Base-by-base conservation (phyloP, 2,113 vertebrate species). In the Cochlearius cochlearius region DNA sequence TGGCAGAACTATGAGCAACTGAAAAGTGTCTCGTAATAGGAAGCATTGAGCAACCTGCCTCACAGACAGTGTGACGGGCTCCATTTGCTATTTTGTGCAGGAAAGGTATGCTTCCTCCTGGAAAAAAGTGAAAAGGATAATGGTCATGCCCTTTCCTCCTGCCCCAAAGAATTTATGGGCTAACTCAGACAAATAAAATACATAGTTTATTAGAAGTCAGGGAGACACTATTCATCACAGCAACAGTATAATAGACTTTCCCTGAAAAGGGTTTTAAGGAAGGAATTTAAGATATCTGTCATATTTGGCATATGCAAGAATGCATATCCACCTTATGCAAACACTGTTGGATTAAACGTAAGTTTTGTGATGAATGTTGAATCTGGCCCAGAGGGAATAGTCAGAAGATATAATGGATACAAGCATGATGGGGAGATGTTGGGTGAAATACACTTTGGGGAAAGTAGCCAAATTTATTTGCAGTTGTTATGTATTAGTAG, bases 101-200 rank as follows among this genome's bases (percentile, higher is more conserved):
- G 96, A 96, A 96, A 68, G 32, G 19, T 81, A 12, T 32, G 69
- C 34, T 96, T 94, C 92, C 95, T 78, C 86, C 38, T 8, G 60
- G 32, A 88, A 87, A 63, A 66, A 38, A 3, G 8, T 8, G 2
- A 3, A 67, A 59, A 15, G 18, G 34, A 43, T 13, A 50, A 68
- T 39, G 79, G 79, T 2, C 43, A 2, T 92, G 83, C 60, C 75
- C 79, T 89, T 84, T 91, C 60, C 75, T 92, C 50, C 87, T 67
- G 47, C 77, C 69, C 72, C 77, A 72, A 62, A 68, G 75, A 71
- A 74, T 86, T 25, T 45, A 75, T 41, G 76, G 64, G 52, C 96
- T 71, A 53, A 67, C 47, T 74, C 68, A 86, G 87, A 50, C 67
- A 94, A 84, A 93, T 90, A 71, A 83, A 94, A 91, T 39, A 45